Evolutionary conservation across 1,140 invertebrate genomes (phyloP), one percentile per base, ranked within the genome.

Genomic region (Zaprionus ornatus): DNA sequence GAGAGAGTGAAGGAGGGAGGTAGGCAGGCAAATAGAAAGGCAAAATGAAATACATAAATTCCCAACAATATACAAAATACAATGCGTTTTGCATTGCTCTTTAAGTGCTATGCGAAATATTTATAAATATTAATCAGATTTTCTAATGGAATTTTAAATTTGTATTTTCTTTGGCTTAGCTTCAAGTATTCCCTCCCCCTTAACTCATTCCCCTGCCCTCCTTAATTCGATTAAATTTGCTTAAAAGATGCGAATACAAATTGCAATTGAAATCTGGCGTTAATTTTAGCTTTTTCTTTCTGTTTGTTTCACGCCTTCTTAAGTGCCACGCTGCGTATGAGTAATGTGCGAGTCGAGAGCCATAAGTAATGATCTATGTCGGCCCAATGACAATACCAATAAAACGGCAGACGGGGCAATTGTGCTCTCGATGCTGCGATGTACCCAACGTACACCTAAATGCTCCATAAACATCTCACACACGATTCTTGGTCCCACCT

Each of bases 311-410:
- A 27, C 62, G 54, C 64, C 74, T 62, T 40, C 52, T 25, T 63
- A 59, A 55, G 71, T 74, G 65, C 61, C 84, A 90, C 81, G 67
- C 61, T 85, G 81, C 85, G 81, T 90, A 90, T 90, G 82, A 85
- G 85, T 84, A 90, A 90, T 90, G 85, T 25, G 55, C 52, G 37
- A 56, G 52, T 50, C 45, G 45, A 37, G 35, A 56, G 64, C 73
- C 52, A 72, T 66, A 72, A 66, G 56, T 64, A 57, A 74, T 63
- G 72, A 74, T 74, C 72, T 70, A 74, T 74, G 72, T 67, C 72
- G 61, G 70, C 63, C 45, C 19, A 45, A 45, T 59, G 75, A 74
- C 70, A 67, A 57, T 57, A 66, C 57, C 70, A 63, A 73, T 66
- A 77, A 73, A 74, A 73, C 45, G 19, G 45, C 17, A 50, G 45